phyloP scores from a whole-genome alignment of 2,888 invertebrate genomes.

The Epinotia bilunana region DNA sequence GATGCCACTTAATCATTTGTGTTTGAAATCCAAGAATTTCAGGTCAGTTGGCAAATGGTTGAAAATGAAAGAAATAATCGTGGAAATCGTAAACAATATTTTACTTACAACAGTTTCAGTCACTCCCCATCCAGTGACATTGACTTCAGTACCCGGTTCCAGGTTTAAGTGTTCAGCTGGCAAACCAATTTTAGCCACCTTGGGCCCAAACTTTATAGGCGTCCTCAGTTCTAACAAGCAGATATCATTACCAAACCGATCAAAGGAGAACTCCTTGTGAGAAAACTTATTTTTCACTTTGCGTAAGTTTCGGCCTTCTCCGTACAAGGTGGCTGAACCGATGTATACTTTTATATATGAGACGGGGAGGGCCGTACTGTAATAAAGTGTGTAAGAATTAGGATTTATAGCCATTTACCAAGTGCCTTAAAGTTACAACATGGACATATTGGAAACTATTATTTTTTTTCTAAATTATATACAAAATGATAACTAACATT shows the following conservation, averaged over 20 bases:
- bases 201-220: not conserved
- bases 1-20: too few species aligned
- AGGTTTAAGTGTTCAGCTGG: not conserved
- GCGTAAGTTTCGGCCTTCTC: not conserved
- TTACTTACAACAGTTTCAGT: not conserved
- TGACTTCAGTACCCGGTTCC: slow-evolving; percentile 2
- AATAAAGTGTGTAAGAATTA: not conserved
- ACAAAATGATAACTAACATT: too few species aligned
- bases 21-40: too few species aligned
- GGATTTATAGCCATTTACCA: too few species aligned
- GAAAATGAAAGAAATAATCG: too few species aligned
- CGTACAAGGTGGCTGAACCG: slow-evolving; percentile 1
- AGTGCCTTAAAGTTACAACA: too few species aligned
- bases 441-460: too few species aligned
- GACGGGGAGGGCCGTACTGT: not conserved
- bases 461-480: too few species aligned
- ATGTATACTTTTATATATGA: not conserved
- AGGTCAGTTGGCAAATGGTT: too few species aligned
- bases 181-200: slow-evolving; percentile 2
- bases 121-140: slow-evolving; percentile 11
- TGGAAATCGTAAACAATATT: too few species aligned
- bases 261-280: not conserved
- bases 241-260: slow-evolving; percentile 4
- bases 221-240: slow-evolving; percentile 10
- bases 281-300: not conserved